Base-by-base conservation (phyloP, 2,888 invertebrate genomes). In the Lasioglossum zephyrum region DNA sequence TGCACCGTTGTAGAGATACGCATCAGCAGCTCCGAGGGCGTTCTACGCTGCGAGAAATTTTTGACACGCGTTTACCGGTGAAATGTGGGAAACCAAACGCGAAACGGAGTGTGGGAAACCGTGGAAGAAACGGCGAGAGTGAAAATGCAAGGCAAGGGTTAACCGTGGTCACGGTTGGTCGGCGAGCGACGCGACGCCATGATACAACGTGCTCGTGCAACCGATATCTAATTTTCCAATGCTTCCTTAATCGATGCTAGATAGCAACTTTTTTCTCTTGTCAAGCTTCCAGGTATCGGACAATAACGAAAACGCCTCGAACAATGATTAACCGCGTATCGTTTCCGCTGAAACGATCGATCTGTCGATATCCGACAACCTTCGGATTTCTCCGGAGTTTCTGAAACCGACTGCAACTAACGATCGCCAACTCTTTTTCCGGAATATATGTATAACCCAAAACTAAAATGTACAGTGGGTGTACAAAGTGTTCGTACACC, bases 71-170 rank as follows among this genome's bases (percentile, higher is more conserved):
- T 63, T 44, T 4, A 47, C 6, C 63, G 66, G 86, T 66, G 87
- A 82, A 87, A 81, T 81, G 86, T 81, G 86, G 79, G 86, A 86
- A 86, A 86, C 86, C 69, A 80, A 80, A 85, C 74, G 63, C 44
- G 70, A 85, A 85, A 76, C 31, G 49, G 66, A 79, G 86, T 85
- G 85, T 86, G 86, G 86, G 86, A 85, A 85, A 74, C 76, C 26
- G 39, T 11, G 79, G 39, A 26, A 39, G 77, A 74, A 60, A 72
- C 76, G 26, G 81, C 5, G 16, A 73, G 44, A 79, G 86, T 72
- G 86, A 77, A 86, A 87, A 79, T 75, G 60, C 44, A 82, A 86
- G 86, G 79, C 87, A 79, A 87, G 87, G 86, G 86, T 87, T 86
- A 86, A 87, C 77, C 79, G 41, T 77, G 77, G 87, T 82, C 82